Conservation (phyloP, 2,888 invertebrate species). For the Trypoxylon attenuatum region DNA sequence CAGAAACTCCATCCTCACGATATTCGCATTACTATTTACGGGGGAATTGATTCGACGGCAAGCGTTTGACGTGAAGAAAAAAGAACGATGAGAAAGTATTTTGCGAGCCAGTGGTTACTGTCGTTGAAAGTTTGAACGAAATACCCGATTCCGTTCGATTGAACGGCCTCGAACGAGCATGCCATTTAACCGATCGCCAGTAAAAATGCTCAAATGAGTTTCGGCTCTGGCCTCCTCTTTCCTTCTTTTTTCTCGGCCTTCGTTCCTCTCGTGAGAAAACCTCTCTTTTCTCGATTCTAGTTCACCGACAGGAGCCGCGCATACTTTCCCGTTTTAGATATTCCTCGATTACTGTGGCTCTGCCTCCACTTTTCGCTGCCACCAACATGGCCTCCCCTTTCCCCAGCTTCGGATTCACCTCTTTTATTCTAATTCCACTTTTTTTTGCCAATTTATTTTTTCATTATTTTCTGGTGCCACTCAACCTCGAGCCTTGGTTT, state of each 20-base stretch:
- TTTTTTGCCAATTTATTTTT: constrained; percentile 32
- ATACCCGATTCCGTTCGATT: constrained; percentile 43
- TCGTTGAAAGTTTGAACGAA: constrained; percentile 31
- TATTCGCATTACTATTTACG: constrained; percentile 20
- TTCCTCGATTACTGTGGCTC: too few species aligned
- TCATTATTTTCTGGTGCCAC: constrained; percentile 11
- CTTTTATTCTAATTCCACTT: constrained; percentile 16
- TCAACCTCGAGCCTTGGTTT: constrained; percentile 7
- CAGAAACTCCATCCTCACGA: too few species aligned
- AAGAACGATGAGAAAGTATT: constrained; percentile 26
- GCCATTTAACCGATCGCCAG: constrained; percentile 41
- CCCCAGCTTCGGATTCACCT: too few species aligned
- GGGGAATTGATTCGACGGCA: constrained; percentile 19
- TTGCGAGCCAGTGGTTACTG: background rate
- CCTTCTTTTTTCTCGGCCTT: background rate
- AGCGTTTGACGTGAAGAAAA: constrained; percentile 28
- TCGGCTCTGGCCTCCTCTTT: constrained; percentile 3
- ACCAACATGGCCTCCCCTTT: too few species aligned
- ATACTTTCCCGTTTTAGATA: too few species aligned
- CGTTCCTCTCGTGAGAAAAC: too few species aligned
- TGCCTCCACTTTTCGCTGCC: too few species aligned
- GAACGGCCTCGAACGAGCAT: constrained; percentile 40
- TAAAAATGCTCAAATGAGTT: constrained; percentile 45
- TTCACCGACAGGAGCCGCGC: too few species aligned
- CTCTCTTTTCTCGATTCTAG: too few species aligned